phyloP scores from a whole-genome alignment of 2,888 invertebrate genomes.

The Amiota mariae region DNA sequence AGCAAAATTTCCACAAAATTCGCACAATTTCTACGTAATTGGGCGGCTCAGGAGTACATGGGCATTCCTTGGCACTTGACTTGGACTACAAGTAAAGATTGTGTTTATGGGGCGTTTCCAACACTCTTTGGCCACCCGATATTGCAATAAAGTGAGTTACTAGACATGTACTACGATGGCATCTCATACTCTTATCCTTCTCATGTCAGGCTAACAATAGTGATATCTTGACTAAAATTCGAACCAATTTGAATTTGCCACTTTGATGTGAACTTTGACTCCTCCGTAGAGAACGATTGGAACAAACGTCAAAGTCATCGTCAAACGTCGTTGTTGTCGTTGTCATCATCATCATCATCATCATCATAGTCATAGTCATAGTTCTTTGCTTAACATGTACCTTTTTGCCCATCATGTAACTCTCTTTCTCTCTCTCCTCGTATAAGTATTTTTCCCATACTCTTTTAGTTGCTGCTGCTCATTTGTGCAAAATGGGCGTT shows the following conservation, averaged over 20 bases:
- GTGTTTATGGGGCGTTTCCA: slow-evolving; percentile 36
- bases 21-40: slow-evolving; percentile 16
- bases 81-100: background rate
- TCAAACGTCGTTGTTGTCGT: slow-evolving; percentile 11
- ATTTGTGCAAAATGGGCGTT: slow-evolving; percentile 19
- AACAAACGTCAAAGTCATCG: slow-evolving; percentile 35
- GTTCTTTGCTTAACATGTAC: slow-evolving; percentile 16
- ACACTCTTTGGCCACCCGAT: slow-evolving; percentile 52
- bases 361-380: slow-evolving; percentile 10
- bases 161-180: slow-evolving; percentile 53
- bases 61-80: slow-evolving; percentile 4
- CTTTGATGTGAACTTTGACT: slow-evolving; percentile 62
- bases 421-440: too few relatives aligned
- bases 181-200: background rate
- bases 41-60: background rate
- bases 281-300: slow-evolving; percentile 38
- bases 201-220: background rate
- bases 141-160: slow-evolving; percentile 61
- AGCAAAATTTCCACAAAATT: slow-evolving; percentile 19
- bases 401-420: too few relatives aligned
- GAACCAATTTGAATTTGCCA: slow-evolving; percentile 57
- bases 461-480: background rate
- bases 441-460: too few relatives aligned
- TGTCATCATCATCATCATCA: slow-evolving; percentile 17
- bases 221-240: slow-evolving; percentile 50